phyloP scores from a whole-genome alignment of 1,140 invertebrate species.

The Hesperophylax magnus region DNA sequence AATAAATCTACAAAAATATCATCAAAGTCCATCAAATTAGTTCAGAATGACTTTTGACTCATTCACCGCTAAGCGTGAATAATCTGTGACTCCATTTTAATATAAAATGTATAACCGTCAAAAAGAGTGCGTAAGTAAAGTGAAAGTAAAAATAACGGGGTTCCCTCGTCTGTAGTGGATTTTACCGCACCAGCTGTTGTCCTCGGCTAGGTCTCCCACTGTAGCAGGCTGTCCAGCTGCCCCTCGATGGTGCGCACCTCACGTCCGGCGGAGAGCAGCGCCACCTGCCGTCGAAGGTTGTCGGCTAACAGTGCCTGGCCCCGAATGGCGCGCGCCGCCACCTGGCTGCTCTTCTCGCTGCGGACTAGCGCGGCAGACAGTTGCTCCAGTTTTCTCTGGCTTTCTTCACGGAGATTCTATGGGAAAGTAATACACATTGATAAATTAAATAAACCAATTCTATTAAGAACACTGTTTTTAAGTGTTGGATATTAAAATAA shows the following conservation, averaged over 20 bases:
- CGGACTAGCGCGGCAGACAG: conserved; percentile 21
- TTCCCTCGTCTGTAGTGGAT: no score
- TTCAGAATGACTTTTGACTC: no score
- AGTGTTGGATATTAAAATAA: no score
- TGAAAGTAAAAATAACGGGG: no score
- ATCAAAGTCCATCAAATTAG: no score
- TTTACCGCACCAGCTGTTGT: neutral
- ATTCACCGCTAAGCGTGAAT: no score
- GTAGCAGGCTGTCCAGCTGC: conserved; percentile 44
- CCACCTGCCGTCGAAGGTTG: conserved; percentile 50
- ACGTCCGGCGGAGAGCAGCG: conserved; percentile 3
- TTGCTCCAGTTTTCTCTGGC: conserved; percentile 20
- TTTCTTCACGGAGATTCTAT: neutral
- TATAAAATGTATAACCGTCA: no score
- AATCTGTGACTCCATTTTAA: no score
- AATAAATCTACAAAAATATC: no score
- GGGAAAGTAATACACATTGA: neutral
- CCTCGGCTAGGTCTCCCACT: conserved; percentile 8
- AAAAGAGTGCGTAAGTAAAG: no score
- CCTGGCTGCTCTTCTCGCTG: conserved; percentile 31
- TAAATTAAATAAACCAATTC: neutral
- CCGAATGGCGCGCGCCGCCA: conserved; percentile 28
- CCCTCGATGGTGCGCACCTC: conserved; percentile 28
- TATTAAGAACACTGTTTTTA: no score
- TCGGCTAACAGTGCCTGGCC: conserved; percentile 47